These are phyloP conservation scores for Drosophila atripex DNA, from an alignment of 2,888 invertebrate species.

Conservation along the genomic window DNA sequence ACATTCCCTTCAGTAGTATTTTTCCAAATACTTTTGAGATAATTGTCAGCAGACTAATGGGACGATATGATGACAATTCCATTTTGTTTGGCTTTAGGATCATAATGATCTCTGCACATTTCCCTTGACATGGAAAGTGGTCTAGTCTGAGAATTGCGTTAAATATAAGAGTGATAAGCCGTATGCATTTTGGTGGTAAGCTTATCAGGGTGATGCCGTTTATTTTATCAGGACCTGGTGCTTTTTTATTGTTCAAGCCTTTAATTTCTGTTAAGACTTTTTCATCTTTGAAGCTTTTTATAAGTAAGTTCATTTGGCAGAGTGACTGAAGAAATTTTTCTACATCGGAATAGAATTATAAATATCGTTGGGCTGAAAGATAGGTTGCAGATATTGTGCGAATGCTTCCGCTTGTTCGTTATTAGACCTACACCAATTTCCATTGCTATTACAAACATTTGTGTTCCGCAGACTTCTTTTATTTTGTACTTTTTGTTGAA, in stretches of 20 bases:
- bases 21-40: not conserved
- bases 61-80: not conserved
- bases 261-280: slow-evolving; percentile 6
- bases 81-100: not conserved
- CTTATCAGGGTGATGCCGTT: not conserved
- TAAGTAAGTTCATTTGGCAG: slow-evolving; percentile 13
- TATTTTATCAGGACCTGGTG: slow-evolving; percentile 1
- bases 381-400: slow-evolving; percentile 10
- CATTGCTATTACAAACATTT: slow-evolving; percentile 9
- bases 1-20: not conserved
- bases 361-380: slow-evolving; percentile 9
- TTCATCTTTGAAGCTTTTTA: slow-evolving; percentile 1
- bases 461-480: too few species aligned
- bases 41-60: not conserved
- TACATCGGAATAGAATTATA: slow-evolving; percentile 1
- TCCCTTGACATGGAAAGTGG: not conserved
- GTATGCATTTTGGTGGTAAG: not conserved
- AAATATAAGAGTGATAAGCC: not conserved
- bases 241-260: slow-evolving; percentile 10
- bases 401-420: slow-evolving; percentile 14
- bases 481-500: too few species aligned
- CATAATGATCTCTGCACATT: not conserved
- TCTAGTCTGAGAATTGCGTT: not conserved
- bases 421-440: too few species aligned
- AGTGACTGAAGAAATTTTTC: slow-evolving; percentile 8